These are phyloP conservation scores for Paedocypris micromegethes DNA, from an alignment of 2,797 vertebrate genomes.

Conservation along the genomic window DNA sequence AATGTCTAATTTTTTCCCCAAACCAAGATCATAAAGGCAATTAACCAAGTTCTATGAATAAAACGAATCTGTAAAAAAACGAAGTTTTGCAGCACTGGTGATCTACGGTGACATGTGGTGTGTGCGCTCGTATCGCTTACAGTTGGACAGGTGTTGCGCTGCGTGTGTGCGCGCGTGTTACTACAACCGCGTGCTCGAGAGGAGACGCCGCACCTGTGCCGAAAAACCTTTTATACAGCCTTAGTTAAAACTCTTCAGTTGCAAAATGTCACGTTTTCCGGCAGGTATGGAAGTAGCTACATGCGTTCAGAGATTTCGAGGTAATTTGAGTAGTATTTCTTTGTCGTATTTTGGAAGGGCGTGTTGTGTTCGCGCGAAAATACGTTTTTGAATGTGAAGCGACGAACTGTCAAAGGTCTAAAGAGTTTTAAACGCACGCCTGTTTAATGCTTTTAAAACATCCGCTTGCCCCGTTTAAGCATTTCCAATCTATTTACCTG, in stretches of 20 bases:
- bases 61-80: slow-evolving; percentile 16
- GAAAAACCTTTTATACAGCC: not conserved
- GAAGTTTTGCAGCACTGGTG: slow-evolving; percentile 24
- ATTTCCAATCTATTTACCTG: not conserved
- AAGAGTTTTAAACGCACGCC: not conserved
- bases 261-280: too few species aligned
- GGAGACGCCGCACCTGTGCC: slow-evolving; percentile 26
- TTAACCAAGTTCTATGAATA: slow-evolving; percentile 5
- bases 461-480: too few species aligned
- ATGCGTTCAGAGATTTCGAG: too few species aligned
- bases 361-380: slow-evolving; percentile 2
- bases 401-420: not conserved
- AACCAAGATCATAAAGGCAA: not conserved
- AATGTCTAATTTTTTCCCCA: slow-evolving; percentile 4
- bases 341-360: not conserved
- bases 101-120: slow-evolving; percentile 27
- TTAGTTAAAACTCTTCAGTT: slow-evolving; percentile 2
- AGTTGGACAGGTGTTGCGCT: slow-evolving; percentile 34
- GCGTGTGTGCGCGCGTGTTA: not conserved
- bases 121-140: slow-evolving; percentile 25
- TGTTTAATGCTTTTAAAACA: not conserved
- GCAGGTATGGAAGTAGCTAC: too few species aligned
- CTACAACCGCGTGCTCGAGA: slow-evolving; percentile 22
- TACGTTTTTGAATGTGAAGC: not conserved
- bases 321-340: not conserved